phyloP scores from a whole-genome alignment of 2,113 vertebrate species.

The Nothocercus julius region DNA sequence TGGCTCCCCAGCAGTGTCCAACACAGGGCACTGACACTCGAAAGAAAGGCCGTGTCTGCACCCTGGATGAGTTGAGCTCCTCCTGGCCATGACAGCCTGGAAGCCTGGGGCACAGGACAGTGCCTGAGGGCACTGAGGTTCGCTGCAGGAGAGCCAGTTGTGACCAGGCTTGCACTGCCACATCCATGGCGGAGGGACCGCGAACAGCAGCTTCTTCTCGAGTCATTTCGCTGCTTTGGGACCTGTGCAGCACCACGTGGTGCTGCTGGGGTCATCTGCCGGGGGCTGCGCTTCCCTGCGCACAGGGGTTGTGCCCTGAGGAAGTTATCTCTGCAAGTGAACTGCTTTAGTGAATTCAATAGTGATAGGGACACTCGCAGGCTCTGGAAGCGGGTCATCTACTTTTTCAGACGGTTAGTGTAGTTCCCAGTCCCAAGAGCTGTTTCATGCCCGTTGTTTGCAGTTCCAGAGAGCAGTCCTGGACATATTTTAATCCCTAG shows the following conservation, averaged over 20 bases:
- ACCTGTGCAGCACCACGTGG: not conserved
- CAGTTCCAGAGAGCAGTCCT: not conserved
- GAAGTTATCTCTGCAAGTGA: not conserved
- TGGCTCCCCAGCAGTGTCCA: not conserved
- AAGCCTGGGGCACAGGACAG: accelerated
- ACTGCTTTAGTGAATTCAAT: not conserved
- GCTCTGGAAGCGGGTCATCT: not conserved
- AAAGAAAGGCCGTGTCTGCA: not conserved
- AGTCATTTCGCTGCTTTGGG: not conserved
- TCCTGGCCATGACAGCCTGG: accelerated
- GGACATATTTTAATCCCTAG: not conserved
- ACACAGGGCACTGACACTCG: not conserved
- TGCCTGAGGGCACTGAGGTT: not conserved
- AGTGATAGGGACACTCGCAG: not conserved
- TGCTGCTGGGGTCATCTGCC: not conserved
- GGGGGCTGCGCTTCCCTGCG: not conserved
- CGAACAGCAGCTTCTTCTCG: not conserved
- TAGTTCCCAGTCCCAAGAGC: not conserved
- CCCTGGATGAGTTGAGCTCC: not conserved
- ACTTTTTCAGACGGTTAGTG: not conserved
- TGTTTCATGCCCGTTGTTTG: not conserved
- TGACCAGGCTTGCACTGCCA: not conserved
- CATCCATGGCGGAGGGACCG: not conserved
- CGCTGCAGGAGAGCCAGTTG: not conserved
- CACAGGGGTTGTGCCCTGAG: not conserved